Evolutionary conservation across 2,797 vertebrate genomes (phyloP), one percentile per base, ranked within the genome.

Genomic region (Gymnothorax reevesii): DNA sequence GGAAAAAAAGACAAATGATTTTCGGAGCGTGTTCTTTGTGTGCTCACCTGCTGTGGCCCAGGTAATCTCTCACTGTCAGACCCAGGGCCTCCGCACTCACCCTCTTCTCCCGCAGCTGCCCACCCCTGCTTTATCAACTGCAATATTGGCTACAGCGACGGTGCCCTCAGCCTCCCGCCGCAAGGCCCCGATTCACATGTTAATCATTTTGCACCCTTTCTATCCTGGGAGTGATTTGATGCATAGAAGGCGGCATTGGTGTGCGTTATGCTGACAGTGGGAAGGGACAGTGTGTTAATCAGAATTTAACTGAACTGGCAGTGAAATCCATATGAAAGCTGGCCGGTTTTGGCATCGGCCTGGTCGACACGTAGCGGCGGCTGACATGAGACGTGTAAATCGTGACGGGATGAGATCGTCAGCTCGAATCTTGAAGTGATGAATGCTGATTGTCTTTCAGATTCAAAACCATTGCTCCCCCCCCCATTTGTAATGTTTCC

Each of bases 61-160:
- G 75, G 83, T 69, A 54, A 84, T 84, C 59, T 57, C 86, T 80
- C 86, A 84, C 73, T 87, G 83, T 66, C 73, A 71, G 54, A 62
- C n/a, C 86, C 64, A 25, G 22, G 49, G 71, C 59, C 59, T 15
- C 59, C 59, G 59, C 59, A 13, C 59, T 62, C 62, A 22, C 3
- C 57, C 71, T 13, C 13, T n/a, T 17, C 60, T 79, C 20, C 59
- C 17, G 20, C 13, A 42, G 64, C 86, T 12, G 25, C 82, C 57
- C 54, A 17, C 42, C 75, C 17, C 15, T 54, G 49, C 75, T 79
- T 79, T 79, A 79, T 54, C 15, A 52, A 79, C 42, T 54, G 54
- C 75, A 15, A 79, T 54, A 79, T 54, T 54, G 42, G 75, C 75
- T 22, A 9, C 15, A 49, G 75, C 75, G 22, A 79, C 75, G 71